Evolutionary conservation across 2,888 invertebrate species (phyloP), one percentile per base, ranked within the genome.

Genomic region (Pseudococcus longispinus): DNA sequence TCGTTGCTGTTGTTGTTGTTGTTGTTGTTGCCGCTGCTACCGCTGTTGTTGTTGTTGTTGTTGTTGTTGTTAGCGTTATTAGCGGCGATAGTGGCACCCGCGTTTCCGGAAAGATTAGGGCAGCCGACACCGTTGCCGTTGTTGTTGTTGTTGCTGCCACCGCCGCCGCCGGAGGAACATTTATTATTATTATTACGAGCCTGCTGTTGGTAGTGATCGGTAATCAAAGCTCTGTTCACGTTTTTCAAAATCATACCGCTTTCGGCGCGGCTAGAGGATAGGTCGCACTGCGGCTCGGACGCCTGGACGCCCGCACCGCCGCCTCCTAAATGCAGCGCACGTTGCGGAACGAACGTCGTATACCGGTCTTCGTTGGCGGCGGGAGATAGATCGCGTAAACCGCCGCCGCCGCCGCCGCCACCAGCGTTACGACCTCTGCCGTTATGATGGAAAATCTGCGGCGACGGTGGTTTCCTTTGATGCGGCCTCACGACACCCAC

Each of bases 401-500:
- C 70, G 11, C 29, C 37, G 37, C 29, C 37, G 37, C 29, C 70
- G 11, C 29, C 37, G 37, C 29, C 70, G 11, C 29, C 37, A 9
- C 8, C 9, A 5, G 42, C 4, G 26, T 42, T 42, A 4, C 42
- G 77, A 80, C 9, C 42, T 42, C 77, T 15, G 29, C 89, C 89
- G 77, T 88, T 84, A 83, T 86, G 46, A 87, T 74, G 23, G 87
- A 87, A 29, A 87, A 88, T 84, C 88, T 80, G 74, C 32, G 87
- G 87, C 46, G 87, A 87, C 4, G 84, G 84, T 4, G 87, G 83
- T 23, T 70, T 83, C 29, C 87, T 37, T 37, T 83, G 87, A 32
- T 83, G 83, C 6, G 87, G 87, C 42, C 74, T 42, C 13, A 87
- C 87, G 20, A 87, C 83, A 20, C 87, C 87, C 13, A 87, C 83